These are phyloP conservation scores for Sebastes taczanowskii DNA, from an alignment of 2,797 vertebrate species.

Conservation along the genomic window DNA sequence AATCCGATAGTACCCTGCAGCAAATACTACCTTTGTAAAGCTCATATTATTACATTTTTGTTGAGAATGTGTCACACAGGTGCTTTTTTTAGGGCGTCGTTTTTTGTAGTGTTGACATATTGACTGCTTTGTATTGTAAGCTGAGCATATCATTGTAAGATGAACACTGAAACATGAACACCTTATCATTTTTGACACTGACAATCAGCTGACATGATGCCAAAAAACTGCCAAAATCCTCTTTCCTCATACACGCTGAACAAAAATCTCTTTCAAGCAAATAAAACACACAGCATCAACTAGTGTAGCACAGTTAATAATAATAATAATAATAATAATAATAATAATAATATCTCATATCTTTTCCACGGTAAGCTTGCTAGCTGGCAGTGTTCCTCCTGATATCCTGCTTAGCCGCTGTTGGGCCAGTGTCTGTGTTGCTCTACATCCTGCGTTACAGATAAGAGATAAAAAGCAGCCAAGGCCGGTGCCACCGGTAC, in stretches of 20 bases:
- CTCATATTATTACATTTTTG: slow-evolving; percentile 3
- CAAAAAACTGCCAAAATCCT: neutral
- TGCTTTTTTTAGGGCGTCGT: neutral
- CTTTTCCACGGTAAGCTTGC: neutral
- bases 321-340: slow-evolving; percentile 1
- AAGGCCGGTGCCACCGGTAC: slow-evolving; percentile 32
- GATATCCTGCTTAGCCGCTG: slow-evolving; percentile 53
- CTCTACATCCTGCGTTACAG: slow-evolving; percentile 56
- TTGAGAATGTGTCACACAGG: neutral
- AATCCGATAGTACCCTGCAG: neutral
- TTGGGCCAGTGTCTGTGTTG: slow-evolving; percentile 39
- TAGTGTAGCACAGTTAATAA: slow-evolving; percentile 20
- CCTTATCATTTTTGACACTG: neutral
- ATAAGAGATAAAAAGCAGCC: slow-evolving; percentile 69
- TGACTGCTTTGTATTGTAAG: slow-evolving; percentile 11
- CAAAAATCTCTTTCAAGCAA: neutral
- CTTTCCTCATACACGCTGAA: neutral
- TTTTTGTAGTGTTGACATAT: slow-evolving; percentile 22
- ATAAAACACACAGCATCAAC: neutral
- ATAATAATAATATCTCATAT: neutral
- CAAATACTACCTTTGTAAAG: neutral
- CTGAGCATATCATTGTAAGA: neutral
- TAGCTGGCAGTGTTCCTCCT: neutral
- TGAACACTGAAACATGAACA: neutral
- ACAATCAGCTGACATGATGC: neutral